Evolutionary conservation across 2,113 vertebrate species (phyloP).

Genomic region (Orthochromis indermauri): DNA sequence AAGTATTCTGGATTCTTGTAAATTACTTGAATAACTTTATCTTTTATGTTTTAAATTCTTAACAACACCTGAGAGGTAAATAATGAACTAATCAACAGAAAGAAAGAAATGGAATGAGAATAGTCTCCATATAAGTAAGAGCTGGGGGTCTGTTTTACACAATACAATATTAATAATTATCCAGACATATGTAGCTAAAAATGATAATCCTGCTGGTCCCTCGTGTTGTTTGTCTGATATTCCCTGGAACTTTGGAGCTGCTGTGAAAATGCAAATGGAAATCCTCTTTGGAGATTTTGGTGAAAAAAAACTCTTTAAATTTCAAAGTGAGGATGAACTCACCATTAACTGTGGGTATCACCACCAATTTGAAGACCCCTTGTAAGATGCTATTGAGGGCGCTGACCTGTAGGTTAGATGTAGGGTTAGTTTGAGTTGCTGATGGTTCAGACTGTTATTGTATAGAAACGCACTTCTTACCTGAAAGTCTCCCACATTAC

Average conservation of each 20-base stretch:
- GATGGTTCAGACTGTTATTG: not conserved
- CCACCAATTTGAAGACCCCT: slow-evolving; percentile 42
- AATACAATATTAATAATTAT: not conserved
- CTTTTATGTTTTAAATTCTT: not conserved
- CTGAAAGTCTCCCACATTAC: slow-evolving; percentile 68
- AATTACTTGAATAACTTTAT: not conserved
- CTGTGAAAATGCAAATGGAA: not conserved
- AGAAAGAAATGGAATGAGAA: not conserved
- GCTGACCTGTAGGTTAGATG: slow-evolving; percentile 43
- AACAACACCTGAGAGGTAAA: not conserved
- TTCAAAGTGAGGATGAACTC: not conserved
- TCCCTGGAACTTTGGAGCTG: accelerated
- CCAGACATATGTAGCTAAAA: not conserved
- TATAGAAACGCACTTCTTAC: slow-evolving; percentile 25
- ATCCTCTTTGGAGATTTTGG: accelerated
- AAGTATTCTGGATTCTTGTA: not conserved
- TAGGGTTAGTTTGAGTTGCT: not conserved
- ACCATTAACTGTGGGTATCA: accelerated
- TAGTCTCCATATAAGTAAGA: not conserved
- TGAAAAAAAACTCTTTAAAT: accelerated
- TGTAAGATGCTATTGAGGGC: slow-evolving; percentile 45
- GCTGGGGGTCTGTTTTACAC: not conserved
- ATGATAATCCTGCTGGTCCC: not conserved
- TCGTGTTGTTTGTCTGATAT: not conserved
- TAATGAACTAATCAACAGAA: not conserved